These are phyloP conservation scores for Plebejus melissa DNA, from an alignment of 2,888 invertebrate genomes.

Conservation along the genomic window DNA sequence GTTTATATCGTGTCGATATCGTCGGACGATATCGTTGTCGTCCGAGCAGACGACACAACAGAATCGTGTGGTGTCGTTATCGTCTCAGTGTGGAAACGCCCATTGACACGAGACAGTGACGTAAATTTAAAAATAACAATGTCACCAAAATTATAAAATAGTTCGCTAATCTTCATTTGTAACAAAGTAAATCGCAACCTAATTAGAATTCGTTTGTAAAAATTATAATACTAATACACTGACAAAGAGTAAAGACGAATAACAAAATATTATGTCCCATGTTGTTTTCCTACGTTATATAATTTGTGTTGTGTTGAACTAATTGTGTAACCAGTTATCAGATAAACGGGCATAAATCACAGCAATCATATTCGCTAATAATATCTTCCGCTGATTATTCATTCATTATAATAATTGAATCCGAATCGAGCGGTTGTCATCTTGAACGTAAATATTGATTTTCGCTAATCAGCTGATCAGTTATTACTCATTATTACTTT, in stretches of 20 bases:
- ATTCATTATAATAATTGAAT: slow-evolving; percentile 6
- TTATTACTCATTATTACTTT: background rate
- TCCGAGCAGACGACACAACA: too few relatives aligned
- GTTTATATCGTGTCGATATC: too few relatives aligned
- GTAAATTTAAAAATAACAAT: background rate
- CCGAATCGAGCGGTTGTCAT: slow-evolving; percentile 11
- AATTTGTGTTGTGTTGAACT: slow-evolving; percentile 24
- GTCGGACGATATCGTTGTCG: too few relatives aligned
- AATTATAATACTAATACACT: background rate
- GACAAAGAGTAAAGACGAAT: background rate
- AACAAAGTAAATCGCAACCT: background rate
- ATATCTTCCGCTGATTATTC: slow-evolving; percentile 13
- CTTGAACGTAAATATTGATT: slow-evolving; percentile 37
- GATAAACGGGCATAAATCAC: slow-evolving; percentile 16
- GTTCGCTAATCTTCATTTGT: background rate
- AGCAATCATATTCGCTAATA: background rate
- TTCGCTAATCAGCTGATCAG: slow-evolving; percentile 4
- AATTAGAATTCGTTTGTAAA: background rate
- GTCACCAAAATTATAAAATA: background rate
- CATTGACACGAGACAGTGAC: background rate
- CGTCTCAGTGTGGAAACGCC: too few relatives aligned
- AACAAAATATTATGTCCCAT: background rate
- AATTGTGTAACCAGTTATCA: slow-evolving; percentile 25
- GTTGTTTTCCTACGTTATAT: slow-evolving; percentile 20
- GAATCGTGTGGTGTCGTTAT: too few relatives aligned